Conservation (phyloP, 2,888 invertebrate species). For the Colostygia pectinataria region DNA sequence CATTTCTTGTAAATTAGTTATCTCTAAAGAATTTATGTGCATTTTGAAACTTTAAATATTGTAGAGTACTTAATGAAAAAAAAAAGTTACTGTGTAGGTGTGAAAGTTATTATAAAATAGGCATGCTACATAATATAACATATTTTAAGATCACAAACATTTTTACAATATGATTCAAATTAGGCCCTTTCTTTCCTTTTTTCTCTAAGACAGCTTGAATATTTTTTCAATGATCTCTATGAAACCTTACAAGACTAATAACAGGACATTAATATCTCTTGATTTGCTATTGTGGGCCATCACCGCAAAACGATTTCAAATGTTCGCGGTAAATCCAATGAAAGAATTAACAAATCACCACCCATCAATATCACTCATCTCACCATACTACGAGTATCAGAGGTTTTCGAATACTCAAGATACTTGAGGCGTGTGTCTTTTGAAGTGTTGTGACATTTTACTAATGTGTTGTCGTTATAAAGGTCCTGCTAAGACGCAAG, state of each 20-base stretch:
- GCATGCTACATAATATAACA: too few species aligned
- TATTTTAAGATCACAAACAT: too few species aligned
- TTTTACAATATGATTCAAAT: constrained; percentile 3
- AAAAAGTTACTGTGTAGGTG: too few species aligned
- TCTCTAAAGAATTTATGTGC: too few species aligned
- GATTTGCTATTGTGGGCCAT: constrained; percentile 53
- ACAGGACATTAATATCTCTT: constrained; percentile 46
- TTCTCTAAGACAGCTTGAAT: constrained; percentile 1
- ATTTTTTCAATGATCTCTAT: constrained; percentile 17
- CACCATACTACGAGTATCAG: too few species aligned
- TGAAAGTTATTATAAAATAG: too few species aligned
- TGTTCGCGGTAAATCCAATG: constrained; percentile 60
- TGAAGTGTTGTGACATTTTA: constrained; percentile 81
- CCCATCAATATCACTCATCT: constrained; percentile 72
- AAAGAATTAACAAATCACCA: constrained; percentile 75
- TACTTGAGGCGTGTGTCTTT: constrained; percentile 64
- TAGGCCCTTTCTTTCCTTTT: background rate
- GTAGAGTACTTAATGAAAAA: too few species aligned
- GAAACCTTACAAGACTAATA: constrained; percentile 42
- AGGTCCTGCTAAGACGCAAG: constrained; percentile 61
- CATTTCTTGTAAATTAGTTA: too few species aligned
- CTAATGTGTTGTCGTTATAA: constrained; percentile 75
- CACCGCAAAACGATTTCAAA: constrained; percentile 61
- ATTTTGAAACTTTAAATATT: too few species aligned
- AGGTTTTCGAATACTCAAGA: constrained; percentile 58